Evolutionary conservation across 2,797 vertebrate species (phyloP).

Genomic region (Anguilla pacifica): DNA sequence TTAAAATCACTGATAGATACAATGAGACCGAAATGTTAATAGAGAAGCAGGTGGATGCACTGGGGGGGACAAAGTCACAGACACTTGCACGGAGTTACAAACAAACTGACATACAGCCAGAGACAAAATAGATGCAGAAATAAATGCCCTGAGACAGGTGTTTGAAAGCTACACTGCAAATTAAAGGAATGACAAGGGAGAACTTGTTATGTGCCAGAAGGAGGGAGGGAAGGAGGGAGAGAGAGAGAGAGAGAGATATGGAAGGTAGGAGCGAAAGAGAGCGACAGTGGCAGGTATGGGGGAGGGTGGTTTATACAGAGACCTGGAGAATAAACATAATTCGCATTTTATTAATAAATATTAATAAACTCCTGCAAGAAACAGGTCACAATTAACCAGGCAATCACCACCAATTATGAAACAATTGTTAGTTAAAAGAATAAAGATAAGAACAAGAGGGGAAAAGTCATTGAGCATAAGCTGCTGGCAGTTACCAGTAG

Average conservation of each 20-base stretch:
- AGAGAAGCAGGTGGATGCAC: background rate
- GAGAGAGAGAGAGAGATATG: slow-evolving; percentile 4
- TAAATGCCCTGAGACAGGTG: background rate
- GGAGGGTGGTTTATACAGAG: too few species aligned
- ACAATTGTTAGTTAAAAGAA: too few species aligned
- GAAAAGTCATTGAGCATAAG: too few species aligned
- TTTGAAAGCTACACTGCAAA: slow-evolving; percentile 11
- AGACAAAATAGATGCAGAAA: slow-evolving; percentile 5
- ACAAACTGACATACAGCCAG: slow-evolving; percentile 8
- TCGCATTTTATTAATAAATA: background rate
- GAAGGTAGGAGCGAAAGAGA: slow-evolving; percentile 20
- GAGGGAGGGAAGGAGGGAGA: slow-evolving; percentile 26
- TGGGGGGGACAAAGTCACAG: background rate
- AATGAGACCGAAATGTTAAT: background rate
- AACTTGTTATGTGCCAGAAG: slow-evolving; percentile 44
- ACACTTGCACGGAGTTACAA: background rate
- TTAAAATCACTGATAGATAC: background rate
- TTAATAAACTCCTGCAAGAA: background rate
- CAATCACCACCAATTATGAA: too few species aligned
- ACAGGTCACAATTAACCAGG: background rate
- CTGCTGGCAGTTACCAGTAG: too few species aligned
- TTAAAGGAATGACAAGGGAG: slow-evolving; percentile 20
- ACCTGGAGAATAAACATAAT: background rate
- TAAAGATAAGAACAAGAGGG: too few species aligned
- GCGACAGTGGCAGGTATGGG: background rate